A percentile compares a stretch with the other conserved stretches of the same genome.
phyloP scores from a whole-genome alignment of 2,113 vertebrate species.

The Amphilophus citrinellus region DNA sequence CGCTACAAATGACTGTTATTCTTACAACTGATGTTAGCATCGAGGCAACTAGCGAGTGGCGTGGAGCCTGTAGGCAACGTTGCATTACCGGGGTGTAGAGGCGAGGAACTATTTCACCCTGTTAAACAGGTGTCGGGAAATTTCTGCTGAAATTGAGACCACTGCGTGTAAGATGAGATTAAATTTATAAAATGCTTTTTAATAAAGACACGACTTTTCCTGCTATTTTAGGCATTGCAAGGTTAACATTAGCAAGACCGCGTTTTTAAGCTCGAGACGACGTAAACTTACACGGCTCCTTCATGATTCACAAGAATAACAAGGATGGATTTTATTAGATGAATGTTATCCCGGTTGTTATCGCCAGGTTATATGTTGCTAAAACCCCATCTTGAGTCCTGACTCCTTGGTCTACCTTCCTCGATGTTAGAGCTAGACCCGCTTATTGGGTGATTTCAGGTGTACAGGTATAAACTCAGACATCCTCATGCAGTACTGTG shows the following conservation, averaged over 20 bases:
- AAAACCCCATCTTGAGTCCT: not conserved
- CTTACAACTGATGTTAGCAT: conserved; percentile 9
- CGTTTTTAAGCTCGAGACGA: conserved; percentile 1
- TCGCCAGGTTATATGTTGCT: not conserved
- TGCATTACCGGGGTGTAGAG: not conserved
- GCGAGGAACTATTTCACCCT: not conserved
- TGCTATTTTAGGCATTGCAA: not conserved
- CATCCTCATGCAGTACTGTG: not conserved
- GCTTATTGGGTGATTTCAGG: not conserved
- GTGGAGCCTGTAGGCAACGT: conserved; percentile 9
- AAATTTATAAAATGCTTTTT: not conserved
- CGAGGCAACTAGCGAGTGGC: not conserved
- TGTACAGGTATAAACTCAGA: not conserved
- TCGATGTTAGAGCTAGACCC: not conserved
- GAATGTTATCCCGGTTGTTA: not conserved
- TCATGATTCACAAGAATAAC: not conserved
- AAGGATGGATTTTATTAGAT: not conserved
- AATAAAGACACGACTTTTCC: not conserved
- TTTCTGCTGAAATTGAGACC: not conserved
- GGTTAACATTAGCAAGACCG: not conserved
- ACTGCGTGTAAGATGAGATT: not conserved
- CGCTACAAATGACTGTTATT: not conserved
- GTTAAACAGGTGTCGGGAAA: conserved; percentile 1
- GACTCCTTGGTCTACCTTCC: not conserved
- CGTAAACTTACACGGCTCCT: conserved; percentile 2